phyloP scores from a whole-genome alignment of 2,888 invertebrate species.

The Atethmia centrago region DNA sequence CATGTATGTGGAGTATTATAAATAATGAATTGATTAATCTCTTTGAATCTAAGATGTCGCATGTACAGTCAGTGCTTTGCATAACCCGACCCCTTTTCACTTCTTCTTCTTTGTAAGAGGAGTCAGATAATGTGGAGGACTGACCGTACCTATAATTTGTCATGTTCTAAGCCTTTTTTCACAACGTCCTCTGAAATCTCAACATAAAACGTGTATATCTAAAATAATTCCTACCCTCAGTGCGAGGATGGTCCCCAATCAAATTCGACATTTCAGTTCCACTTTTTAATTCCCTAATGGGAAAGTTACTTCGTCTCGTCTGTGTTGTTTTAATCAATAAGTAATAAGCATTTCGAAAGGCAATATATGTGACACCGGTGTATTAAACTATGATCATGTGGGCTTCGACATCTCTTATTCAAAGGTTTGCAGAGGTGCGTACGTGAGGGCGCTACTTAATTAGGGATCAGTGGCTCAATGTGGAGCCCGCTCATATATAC shows the following conservation, averaged over 20 bases:
- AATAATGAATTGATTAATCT: constrained; percentile 1
- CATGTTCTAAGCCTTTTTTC: constrained; percentile 4
- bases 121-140: too few relatives aligned
- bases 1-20: too few relatives aligned
- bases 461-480: constrained; percentile 76
- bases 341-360: constrained; percentile 41
- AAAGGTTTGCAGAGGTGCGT: constrained; percentile 77
- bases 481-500: constrained; percentile 45
- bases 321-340: constrained; percentile 35
- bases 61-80: too few relatives aligned
- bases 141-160: too few relatives aligned
- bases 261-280: constrained; percentile 16
- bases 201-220: constrained; percentile 5
- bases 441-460: constrained; percentile 81
- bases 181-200: background rate
- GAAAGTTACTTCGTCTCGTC: constrained; percentile 18
- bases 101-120: too few relatives aligned
- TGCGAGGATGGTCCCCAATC: constrained; percentile 21
- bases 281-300: constrained; percentile 37
- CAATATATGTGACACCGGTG: constrained; percentile 39
- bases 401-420: constrained; percentile 71
- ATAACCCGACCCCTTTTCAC: too few relatives aligned
- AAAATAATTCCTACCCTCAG: constrained; percentile 13
- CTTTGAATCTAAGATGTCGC: background rate
- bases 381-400: constrained; percentile 58